phyloP scores from a whole-genome alignment of 2,888 invertebrate genomes.

The Polymixis lichenea region DNA sequence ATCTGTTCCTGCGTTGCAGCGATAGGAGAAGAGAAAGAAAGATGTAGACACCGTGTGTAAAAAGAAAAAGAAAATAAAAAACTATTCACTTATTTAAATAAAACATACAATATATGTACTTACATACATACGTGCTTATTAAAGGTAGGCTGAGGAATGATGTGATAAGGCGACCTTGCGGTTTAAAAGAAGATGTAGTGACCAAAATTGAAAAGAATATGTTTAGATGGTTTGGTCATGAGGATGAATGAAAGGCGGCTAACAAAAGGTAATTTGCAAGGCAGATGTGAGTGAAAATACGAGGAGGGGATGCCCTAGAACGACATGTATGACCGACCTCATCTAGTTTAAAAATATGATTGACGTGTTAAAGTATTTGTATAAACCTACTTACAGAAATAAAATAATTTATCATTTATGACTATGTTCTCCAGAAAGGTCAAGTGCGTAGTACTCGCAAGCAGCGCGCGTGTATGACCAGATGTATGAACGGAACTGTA shows the following conservation, averaged over 20 bases:
- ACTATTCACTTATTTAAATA: not conserved
- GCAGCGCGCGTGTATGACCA: not conserved
- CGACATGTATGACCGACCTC: not conserved
- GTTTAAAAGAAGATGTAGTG: not conserved
- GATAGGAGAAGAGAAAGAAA: not conserved
- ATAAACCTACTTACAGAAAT: too few relatives aligned
- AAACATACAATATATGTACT: not conserved
- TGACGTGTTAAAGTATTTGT: too few relatives aligned
- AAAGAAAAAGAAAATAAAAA: not conserved
- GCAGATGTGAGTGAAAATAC: not conserved
- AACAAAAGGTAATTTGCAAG: not conserved
- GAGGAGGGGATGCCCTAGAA: not conserved
- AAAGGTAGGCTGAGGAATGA: not conserved
- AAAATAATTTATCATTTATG: not conserved
- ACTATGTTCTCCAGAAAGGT: not conserved
- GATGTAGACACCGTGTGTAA: too few relatives aligned
- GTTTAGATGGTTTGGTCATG: not conserved
- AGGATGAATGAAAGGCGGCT: not conserved
- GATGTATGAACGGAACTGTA: not conserved
- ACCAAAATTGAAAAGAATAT: not conserved
- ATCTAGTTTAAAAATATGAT: too few relatives aligned
- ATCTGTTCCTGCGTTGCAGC: not conserved
- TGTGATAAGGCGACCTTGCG: not conserved
- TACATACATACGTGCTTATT: not conserved
- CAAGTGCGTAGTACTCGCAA: not conserved